These are phyloP conservation scores for Pilophorus perplexus DNA, from an alignment of 2,888 invertebrate species.

Conservation along the genomic window DNA sequence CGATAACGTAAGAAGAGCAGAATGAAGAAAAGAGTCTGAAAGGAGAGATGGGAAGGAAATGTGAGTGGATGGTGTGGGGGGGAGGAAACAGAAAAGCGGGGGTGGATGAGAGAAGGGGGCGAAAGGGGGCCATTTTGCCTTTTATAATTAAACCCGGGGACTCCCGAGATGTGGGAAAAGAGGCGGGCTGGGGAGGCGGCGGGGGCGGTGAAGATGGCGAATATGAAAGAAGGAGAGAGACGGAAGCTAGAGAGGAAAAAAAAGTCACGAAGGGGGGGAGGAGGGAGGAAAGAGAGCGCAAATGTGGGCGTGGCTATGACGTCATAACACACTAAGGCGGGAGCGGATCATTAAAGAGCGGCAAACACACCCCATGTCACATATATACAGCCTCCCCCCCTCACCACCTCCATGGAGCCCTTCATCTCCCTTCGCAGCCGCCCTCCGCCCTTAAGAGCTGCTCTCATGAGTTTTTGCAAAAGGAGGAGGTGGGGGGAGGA, in stretches of 20 bases:
- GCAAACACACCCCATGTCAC: slow-evolving; percentile 39
- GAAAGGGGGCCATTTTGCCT: slow-evolving; percentile 40
- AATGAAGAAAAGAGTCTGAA: no score
- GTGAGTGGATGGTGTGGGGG: not conserved
- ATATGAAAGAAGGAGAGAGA: slow-evolving; percentile 39
- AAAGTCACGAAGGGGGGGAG: not conserved
- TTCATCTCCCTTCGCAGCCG: not conserved
- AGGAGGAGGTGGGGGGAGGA: no score
- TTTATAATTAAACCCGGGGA: slow-evolving; percentile 39
- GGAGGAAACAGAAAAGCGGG: slow-evolving; percentile 14
- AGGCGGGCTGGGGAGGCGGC: not conserved
- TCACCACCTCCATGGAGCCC: not conserved
- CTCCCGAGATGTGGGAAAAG: slow-evolving; percentile 17
- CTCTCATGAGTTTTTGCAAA: slow-evolving; percentile 14
- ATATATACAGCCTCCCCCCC: slow-evolving; percentile 36
- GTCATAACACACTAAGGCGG: slow-evolving; percentile 42
- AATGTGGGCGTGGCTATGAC: slow-evolving; percentile 38
- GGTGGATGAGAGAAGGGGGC: slow-evolving; percentile 21
- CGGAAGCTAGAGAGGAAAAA: not conserved
- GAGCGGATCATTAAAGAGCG: slow-evolving; percentile 42
- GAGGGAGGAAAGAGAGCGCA: slow-evolving; percentile 5
- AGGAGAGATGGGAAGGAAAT: slow-evolving; percentile 24
- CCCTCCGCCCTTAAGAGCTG: slow-evolving; percentile 7
- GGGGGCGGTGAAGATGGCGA: slow-evolving; percentile 44
- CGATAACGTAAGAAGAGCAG: no score